A percentile compares a stretch with the other conserved stretches of the same genome.
phyloP scores from a whole-genome alignment of 1,140 invertebrate species.

The Aphelenchoides besseyi region DNA sequence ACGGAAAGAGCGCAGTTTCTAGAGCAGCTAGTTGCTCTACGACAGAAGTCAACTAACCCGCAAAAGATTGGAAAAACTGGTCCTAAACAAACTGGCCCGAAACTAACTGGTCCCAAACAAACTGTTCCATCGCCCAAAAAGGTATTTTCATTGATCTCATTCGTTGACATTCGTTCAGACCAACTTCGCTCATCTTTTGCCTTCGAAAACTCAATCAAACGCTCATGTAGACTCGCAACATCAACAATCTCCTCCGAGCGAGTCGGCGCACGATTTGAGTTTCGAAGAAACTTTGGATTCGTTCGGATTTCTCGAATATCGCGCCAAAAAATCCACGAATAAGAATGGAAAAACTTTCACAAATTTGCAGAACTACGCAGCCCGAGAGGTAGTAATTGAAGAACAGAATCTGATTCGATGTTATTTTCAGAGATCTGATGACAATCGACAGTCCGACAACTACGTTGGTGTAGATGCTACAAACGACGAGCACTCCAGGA shows the following conservation, averaged over 20 bases:
- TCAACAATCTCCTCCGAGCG: not conserved
- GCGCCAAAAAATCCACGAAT: not conserved
- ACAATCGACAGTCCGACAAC: not conserved
- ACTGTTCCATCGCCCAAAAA: too few species aligned
- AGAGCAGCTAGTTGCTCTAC: constrained; percentile 10
- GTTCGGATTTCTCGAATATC: not conserved
- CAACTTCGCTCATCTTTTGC: not conserved
- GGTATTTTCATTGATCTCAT: not conserved
- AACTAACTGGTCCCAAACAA: too few species aligned
- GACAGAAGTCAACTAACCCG: constrained; percentile 1
- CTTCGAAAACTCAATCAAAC: not conserved
- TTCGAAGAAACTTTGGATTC: constrained; percentile 1
- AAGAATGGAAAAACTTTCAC: constrained; percentile 2
- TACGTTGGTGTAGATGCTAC: too few species aligned
- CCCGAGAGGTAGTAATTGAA: too few species aligned
- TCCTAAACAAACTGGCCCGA: not conserved
- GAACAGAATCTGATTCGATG: not conserved
- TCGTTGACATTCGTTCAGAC: not conserved
- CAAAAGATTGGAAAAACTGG: constrained; percentile 7
- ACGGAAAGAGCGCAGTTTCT: constrained; percentile 7
- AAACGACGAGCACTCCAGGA: not conserved
- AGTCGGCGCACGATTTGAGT: constrained; percentile 1
- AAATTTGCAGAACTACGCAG: not conserved
- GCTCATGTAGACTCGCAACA: too few species aligned
- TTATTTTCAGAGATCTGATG: not conserved